These are phyloP conservation scores for Gouania willdenowi DNA, from an alignment of 2,797 vertebrate species.

Conservation along the genomic window DNA sequence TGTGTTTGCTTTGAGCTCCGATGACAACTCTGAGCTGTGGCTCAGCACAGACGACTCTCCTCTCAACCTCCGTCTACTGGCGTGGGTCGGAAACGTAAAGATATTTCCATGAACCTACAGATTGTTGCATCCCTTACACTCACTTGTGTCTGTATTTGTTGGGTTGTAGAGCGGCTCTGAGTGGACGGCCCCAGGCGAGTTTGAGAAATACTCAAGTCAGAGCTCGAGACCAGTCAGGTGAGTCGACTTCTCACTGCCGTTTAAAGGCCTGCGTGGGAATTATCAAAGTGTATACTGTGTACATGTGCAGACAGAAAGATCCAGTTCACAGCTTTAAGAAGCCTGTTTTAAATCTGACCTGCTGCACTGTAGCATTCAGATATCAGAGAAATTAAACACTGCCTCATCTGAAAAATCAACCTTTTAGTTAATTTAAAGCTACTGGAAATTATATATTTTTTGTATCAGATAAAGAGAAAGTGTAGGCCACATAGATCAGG, in stretches of 20 bases:
- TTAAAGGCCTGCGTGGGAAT: too few species aligned
- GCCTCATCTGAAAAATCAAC: too few species aligned
- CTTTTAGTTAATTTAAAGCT: too few species aligned
- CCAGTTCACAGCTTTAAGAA: too few species aligned
- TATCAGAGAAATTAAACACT: too few species aligned
- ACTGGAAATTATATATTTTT: too few species aligned
- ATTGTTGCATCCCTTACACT: neutral
- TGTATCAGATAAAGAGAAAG: too few species aligned
- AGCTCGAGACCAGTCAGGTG: slow-evolving; percentile 83
- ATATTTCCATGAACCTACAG: neutral
- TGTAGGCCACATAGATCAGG: too few species aligned
- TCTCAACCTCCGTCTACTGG: slow-evolving; percentile 76
- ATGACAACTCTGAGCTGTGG: slow-evolving; percentile 96
- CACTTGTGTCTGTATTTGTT: neutral
- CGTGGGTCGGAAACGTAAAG: slow-evolving; percentile 86
- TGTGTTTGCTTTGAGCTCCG: slow-evolving; percentile 89
- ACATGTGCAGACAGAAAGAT: too few species aligned
- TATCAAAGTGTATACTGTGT: neutral
- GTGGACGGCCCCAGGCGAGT: slow-evolving; percentile 93
- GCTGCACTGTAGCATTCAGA: too few species aligned
- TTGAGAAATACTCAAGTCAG: slow-evolving; percentile 87
- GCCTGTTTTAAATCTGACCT: too few species aligned
- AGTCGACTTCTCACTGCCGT: too few species aligned
- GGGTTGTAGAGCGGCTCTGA: slow-evolving; percentile 82
- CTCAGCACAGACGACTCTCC: slow-evolving; percentile 84